Evolutionary conservation across 2,113 vertebrate genomes (phyloP).

Genomic region (Geococcyx californianus): DNA sequence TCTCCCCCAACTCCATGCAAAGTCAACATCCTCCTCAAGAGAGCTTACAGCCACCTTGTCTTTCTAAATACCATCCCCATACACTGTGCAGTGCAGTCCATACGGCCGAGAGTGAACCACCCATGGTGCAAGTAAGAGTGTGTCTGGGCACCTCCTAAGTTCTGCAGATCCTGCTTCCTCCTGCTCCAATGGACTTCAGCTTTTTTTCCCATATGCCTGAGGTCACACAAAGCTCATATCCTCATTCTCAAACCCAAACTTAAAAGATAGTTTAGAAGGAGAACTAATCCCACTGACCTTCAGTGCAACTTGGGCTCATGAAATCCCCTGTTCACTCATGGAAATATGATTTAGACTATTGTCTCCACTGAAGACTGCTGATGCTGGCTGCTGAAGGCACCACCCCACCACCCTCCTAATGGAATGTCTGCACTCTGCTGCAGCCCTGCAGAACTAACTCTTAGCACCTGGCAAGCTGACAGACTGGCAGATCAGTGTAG

Average conservation of each 20-base stretch:
- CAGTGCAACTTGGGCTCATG: neutral
- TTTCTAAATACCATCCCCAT: neutral
- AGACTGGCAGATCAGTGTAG: neutral
- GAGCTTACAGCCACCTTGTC: neutral
- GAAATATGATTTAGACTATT: neutral
- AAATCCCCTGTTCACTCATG: neutral
- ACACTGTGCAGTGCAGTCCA: neutral
- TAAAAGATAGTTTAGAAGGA: neutral
- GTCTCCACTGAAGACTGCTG: fast-evolving
- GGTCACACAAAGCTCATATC: neutral
- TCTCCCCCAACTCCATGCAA: neutral
- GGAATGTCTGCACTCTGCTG: neutral
- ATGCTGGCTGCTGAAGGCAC: neutral
- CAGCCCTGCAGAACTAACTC: neutral
- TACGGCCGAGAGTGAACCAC: fast-evolving
- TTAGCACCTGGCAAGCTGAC: neutral
- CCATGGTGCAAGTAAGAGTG: neutral
- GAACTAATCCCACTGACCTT: neutral
- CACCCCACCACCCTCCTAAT: neutral
- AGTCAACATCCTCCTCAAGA: neutral
- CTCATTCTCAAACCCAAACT: neutral
- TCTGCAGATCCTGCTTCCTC: neutral
- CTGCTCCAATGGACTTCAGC: neutral
- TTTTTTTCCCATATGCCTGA: neutral
- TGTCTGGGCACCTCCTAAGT: neutral